phyloP scores from a whole-genome alignment of 2,113 vertebrate genomes.

The Gallinago jamesoni region DNA sequence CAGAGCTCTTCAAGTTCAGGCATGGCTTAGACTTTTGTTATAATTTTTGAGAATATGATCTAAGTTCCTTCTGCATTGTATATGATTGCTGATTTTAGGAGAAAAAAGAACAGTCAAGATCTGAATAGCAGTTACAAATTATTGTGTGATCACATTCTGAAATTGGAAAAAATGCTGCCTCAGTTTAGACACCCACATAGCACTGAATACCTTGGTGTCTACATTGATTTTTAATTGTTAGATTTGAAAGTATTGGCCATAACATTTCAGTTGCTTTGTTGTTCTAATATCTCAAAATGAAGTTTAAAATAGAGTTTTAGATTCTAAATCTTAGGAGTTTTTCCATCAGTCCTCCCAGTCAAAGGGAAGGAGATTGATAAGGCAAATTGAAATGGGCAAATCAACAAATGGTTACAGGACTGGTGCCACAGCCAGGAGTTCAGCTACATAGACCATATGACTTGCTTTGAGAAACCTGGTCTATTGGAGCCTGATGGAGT shows the following conservation, averaged over 20 bases:
- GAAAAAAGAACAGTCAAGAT: neutral
- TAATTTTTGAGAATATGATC: neutral
- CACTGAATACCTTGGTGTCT: neutral
- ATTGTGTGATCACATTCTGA: neutral
- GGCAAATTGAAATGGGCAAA: no score
- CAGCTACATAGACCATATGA: no score
- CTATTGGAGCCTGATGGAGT: no score
- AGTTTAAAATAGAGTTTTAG: neutral
- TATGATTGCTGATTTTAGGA: neutral
- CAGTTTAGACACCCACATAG: fast-evolving
- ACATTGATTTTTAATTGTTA: neutral
- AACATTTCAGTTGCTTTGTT: neutral
- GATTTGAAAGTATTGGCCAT: neutral
- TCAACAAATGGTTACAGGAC: no score
- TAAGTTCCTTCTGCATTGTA: neutral
- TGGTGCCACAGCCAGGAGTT: no score
- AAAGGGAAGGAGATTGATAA: no score
- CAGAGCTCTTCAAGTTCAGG: slow-evolving; percentile 5
- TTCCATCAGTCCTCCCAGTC: no score
- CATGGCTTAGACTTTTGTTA: neutral
- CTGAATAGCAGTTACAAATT: neutral
- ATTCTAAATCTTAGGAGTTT: neutral
- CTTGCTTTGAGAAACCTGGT: no score
- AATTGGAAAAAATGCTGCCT: neutral
- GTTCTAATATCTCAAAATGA: neutral